phyloP scores from a whole-genome alignment of 2,888 invertebrate genomes.

The Morpho achilles region DNA sequence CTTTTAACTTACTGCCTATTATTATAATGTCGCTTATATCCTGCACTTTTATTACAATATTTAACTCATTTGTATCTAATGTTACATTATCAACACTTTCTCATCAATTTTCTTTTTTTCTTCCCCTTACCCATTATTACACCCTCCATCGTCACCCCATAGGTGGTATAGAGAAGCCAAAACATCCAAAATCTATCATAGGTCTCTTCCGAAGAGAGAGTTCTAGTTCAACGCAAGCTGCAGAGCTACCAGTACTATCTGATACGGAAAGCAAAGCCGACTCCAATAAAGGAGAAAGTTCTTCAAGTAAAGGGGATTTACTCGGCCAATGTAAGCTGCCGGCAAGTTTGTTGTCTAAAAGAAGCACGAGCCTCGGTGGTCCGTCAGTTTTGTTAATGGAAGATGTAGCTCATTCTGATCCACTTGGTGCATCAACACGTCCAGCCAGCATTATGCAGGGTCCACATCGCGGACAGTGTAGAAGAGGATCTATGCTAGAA shows the following conservation, averaged over 20 bases:
- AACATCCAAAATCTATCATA: conserved; percentile 91
- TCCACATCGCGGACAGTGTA: conserved; percentile 82
- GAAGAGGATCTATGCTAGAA: conserved; percentile 91
- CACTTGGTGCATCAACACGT: conserved; percentile 81
- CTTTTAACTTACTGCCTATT: not conserved
- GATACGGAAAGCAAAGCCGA: conserved; percentile 78
- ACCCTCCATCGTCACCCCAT: conserved; percentile 38
- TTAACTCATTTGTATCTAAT: conserved; percentile 1
- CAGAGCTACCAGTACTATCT: conserved; percentile 72
- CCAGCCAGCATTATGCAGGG: conserved; percentile 80
- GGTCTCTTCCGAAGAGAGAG: conserved; percentile 93
- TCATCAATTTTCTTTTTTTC: conserved; percentile 48
- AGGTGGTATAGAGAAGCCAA: conserved; percentile 93
- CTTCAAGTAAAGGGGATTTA: conserved; percentile 31
- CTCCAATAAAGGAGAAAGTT: conserved; percentile 57
- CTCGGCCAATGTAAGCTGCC: conserved; percentile 52
- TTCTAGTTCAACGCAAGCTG: conserved; percentile 83
- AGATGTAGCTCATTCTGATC: conserved; percentile 79
- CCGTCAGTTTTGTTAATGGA: conserved; percentile 81
- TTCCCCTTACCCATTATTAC: conserved; percentile 43
- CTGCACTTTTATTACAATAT: conserved; percentile 1
- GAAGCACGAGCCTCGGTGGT: conserved; percentile 69
- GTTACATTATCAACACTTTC: conserved; percentile 35
- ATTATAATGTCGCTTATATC: not conserved
- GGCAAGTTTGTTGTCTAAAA: conserved; percentile 60